These are phyloP conservation scores for Drosophila villosipedis DNA, from an alignment of 2,888 invertebrate species.

Conservation along the genomic window DNA sequence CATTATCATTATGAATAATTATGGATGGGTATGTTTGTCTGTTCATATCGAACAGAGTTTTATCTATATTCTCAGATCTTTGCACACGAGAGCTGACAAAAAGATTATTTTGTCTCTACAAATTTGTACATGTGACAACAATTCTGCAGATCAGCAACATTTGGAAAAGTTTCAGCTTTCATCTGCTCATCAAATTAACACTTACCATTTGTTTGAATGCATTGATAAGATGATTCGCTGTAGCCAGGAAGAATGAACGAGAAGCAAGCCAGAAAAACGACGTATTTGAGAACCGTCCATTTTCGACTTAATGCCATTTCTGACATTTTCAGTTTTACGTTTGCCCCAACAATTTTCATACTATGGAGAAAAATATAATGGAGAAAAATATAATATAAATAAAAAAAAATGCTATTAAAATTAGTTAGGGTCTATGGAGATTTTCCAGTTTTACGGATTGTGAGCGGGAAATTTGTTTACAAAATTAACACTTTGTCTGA, in stretches of 20 bases:
- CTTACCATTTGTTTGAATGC: conserved; percentile 34
- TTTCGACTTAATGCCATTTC: conserved; percentile 25
- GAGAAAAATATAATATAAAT: neutral
- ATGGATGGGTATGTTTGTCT: neutral
- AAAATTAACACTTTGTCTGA: neutral
- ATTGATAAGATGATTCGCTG: conserved; percentile 14
- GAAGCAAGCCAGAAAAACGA: conserved; percentile 8
- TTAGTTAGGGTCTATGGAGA: neutral
- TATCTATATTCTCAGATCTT: neutral
- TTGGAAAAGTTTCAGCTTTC: neutral
- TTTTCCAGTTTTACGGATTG: neutral
- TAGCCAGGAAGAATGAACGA: conserved; percentile 8
- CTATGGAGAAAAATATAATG: conserved; percentile 2
- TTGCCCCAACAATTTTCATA: neutral
- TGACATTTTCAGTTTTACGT: neutral
- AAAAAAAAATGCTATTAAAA: neutral
- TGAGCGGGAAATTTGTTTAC: neutral
- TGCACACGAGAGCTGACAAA: neutral
- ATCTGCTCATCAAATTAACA: neutral
- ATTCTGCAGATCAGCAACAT: conserved; percentile 6
- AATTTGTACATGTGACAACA: neutral
- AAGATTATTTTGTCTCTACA: neutral
- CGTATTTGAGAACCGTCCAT: neutral
- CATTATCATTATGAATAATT: neutral
- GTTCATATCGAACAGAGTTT: no score